Conservation (phyloP, 2,888 invertebrate genomes). For the Metacarcinus magister region DNA sequence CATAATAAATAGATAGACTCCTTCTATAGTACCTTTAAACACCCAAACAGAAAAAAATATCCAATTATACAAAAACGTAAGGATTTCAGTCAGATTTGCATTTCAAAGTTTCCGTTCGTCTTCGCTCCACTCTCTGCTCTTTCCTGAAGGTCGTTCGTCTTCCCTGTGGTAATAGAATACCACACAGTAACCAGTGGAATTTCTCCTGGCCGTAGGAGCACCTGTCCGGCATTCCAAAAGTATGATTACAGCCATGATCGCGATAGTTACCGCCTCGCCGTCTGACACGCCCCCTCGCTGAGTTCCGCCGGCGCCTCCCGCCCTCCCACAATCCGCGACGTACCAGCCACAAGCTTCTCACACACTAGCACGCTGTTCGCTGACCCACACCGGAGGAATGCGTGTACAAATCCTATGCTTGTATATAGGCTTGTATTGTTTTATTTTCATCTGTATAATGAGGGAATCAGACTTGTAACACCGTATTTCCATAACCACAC, state of each 20-base stretch:
- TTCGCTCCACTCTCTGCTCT: not conserved
- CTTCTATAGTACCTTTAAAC: no score
- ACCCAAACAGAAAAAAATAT: no score
- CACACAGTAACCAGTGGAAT: not conserved
- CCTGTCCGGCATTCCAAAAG: constrained; percentile 27
- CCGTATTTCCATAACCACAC: not conserved
- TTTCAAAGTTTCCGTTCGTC: not conserved
- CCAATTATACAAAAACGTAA: not conserved
- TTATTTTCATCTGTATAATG: not conserved
- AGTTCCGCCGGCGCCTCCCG: not conserved
- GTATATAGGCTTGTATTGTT: not conserved
- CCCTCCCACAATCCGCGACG: not conserved
- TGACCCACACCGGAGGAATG: constrained; percentile 44
- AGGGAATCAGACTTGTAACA: not conserved
- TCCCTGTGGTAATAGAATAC: not conserved
- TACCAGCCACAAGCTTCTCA: constrained; percentile 39
- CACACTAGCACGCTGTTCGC: not conserved
- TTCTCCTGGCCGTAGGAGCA: constrained; percentile 17
- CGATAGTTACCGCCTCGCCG: constrained; percentile 32
- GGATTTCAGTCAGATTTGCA: not conserved
- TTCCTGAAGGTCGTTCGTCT: not conserved
- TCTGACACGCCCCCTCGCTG: constrained; percentile 29
- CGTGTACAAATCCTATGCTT: constrained; percentile 1
- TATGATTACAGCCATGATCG: constrained; percentile 22
- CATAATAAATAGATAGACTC: not conserved